Percentiles rank a stretch among this genome's conserved stretches.
phyloP scores from a whole-genome alignment of 2,888 invertebrate genomes.

The Synanthedon formicaeformis region DNA sequence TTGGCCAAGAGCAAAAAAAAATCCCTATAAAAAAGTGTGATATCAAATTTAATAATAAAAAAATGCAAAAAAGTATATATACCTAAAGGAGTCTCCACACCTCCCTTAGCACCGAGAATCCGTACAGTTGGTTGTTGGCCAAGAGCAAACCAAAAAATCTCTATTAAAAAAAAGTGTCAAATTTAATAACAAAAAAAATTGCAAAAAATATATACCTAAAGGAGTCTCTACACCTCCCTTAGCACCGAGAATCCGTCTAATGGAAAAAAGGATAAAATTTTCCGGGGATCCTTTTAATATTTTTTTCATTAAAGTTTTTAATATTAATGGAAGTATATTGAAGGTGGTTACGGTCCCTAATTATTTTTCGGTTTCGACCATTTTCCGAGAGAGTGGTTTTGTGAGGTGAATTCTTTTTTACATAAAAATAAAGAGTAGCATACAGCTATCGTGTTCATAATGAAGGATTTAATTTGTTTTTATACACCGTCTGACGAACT shows the following conservation, averaged over 20 bases:
- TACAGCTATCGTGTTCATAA: not conserved
- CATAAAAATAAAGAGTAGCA: constrained; percentile 1
- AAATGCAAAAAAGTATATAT: not conserved
- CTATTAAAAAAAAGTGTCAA: too few species aligned
- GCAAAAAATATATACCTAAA: not conserved
- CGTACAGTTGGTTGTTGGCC: too few species aligned
- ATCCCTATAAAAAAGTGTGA: too few species aligned
- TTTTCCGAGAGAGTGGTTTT: constrained; percentile 34
- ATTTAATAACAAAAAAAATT: not conserved
- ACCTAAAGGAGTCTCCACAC: constrained; percentile 18
- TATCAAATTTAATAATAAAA: not conserved
- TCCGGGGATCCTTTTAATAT: constrained; percentile 60
- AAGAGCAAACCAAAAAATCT: too few species aligned
- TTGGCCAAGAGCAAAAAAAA: too few species aligned
- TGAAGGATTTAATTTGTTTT: constrained; percentile 35
- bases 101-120: constrained; percentile 24
- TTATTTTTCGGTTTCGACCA: constrained; percentile 52
- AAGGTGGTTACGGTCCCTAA: constrained; percentile 38
- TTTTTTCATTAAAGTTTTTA: constrained; percentile 72
- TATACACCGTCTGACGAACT: constrained; percentile 30
- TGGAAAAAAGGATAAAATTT: constrained; percentile 66
- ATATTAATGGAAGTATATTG: constrained; percentile 62
- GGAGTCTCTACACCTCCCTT: constrained; percentile 20
- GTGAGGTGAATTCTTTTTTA: constrained; percentile 5
- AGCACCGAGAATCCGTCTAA: constrained; percentile 43